Percentiles rank a stretch among this genome's conserved stretches.
Evolutionary conservation across 2,797 vertebrate genomes (phyloP).

Genomic region (Cygnus olor): DNA sequence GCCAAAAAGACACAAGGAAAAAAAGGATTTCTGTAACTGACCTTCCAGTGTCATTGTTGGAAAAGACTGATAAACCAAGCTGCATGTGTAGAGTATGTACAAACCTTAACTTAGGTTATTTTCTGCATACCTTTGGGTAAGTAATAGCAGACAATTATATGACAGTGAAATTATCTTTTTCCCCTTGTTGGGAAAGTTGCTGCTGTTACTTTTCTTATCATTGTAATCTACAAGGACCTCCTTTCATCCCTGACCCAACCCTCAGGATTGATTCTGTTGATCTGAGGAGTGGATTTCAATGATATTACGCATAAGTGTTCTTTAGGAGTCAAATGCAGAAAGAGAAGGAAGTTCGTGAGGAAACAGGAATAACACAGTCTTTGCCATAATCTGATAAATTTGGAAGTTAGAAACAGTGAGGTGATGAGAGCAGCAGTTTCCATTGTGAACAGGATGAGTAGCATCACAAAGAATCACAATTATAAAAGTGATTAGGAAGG

Average conservation of each 20-base stretch:
- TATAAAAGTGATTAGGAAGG: background rate
- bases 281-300: background rate
- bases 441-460: background rate
- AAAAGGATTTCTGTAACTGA: constrained; percentile 11
- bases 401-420: background rate
- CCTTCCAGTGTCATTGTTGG: constrained; percentile 11
- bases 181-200: background rate
- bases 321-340: background rate
- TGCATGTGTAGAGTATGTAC: background rate
- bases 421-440: background rate
- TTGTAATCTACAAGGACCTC: background rate
- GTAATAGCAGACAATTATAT: background rate
- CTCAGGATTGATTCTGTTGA: background rate
- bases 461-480: background rate
- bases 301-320: background rate
- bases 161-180: background rate
- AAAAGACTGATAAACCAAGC: constrained; percentile 2
- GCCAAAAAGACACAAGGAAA: constrained; percentile 28
- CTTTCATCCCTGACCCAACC: background rate
- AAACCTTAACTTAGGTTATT: background rate
- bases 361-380: background rate
- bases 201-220: background rate
- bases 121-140: background rate
- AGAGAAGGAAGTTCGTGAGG: background rate
- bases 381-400: background rate